phyloP scores from a whole-genome alignment of 1,140 invertebrate species.

The Sarcophaga bullata region DNA sequence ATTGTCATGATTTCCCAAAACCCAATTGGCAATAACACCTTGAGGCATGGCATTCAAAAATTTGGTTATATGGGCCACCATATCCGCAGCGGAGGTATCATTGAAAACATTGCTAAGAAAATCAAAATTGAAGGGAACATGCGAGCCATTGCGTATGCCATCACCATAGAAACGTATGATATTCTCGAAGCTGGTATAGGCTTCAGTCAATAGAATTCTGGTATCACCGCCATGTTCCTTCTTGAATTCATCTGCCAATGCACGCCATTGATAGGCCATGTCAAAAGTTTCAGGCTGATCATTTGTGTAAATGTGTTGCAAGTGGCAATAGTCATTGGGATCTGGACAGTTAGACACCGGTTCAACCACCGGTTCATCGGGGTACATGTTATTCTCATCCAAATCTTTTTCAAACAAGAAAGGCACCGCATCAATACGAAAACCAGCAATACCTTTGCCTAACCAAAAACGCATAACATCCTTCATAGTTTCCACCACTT shows the following conservation, averaged over 20 bases:
- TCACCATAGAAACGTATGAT: constrained; percentile 69
- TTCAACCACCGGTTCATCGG: constrained; percentile 67
- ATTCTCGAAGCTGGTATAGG: constrained; percentile 69
- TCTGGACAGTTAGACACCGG: constrained; percentile 20
- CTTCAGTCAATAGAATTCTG: constrained; percentile 77
- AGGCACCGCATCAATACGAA: constrained; percentile 74
- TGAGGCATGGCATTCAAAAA: constrained; percentile 70
- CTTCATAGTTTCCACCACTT: constrained; percentile 70
- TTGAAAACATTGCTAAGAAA: constrained; percentile 68
- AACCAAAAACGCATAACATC: constrained; percentile 77
- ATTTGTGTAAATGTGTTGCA: constrained; percentile 67
- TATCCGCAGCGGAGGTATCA: constrained; percentile 68
- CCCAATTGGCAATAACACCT: constrained; percentile 69
- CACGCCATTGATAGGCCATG: constrained; percentile 69
- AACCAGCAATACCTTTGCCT: constrained; percentile 76
- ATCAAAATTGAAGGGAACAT: constrained; percentile 74
- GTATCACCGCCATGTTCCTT: constrained; percentile 48
- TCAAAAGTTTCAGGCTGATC: constrained; percentile 69
- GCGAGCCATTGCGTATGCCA: constrained; percentile 68
- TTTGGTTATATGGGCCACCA: constrained; percentile 66
- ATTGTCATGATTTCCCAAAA: constrained; percentile 77
- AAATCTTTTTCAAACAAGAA: constrained; percentile 68
- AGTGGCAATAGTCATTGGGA: constrained; percentile 48
- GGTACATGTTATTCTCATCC: constrained; percentile 67
- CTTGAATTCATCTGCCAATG: constrained; percentile 66